These are phyloP conservation scores for Cephus runcator DNA, from an alignment of 2,888 invertebrate species.

Conservation along the genomic window DNA sequence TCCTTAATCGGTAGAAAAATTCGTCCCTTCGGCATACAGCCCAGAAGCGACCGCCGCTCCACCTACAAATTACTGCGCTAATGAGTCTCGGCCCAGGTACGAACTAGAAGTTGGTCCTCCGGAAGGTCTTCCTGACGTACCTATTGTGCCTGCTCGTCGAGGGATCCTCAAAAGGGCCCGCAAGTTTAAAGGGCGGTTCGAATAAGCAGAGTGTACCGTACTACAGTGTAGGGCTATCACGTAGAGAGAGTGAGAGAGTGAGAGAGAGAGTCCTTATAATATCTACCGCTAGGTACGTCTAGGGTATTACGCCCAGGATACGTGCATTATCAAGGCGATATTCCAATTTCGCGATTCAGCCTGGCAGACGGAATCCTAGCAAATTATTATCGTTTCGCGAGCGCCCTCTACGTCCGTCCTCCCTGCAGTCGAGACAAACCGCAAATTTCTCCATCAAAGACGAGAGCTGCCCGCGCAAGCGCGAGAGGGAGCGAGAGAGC, in stretches of 20 bases:
- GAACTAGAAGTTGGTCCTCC: neutral
- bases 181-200: neutral
- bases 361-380: neutral
- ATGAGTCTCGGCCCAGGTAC: neutral
- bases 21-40: neutral
- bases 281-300: neutral
- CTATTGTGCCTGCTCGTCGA: neutral
- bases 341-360: neutral
- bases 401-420: neutral
- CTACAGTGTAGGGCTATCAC: neutral
- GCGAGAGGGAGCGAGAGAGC: neutral
- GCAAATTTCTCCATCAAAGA: neutral
- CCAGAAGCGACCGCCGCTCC: neutral
- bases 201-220: neutral
- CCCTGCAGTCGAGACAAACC: neutral
- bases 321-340: neutral
- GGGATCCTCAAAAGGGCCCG: neutral
- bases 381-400: neutral
- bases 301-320: neutral
- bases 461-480: neutral
- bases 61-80: neutral
- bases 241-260: neutral
- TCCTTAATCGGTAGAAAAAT: neutral
- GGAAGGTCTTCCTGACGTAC: neutral
- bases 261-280: neutral